These are phyloP conservation scores for Aspiorhynchus laticeps DNA, from an alignment of 2,113 vertebrate species.

Conservation along the genomic window DNA sequence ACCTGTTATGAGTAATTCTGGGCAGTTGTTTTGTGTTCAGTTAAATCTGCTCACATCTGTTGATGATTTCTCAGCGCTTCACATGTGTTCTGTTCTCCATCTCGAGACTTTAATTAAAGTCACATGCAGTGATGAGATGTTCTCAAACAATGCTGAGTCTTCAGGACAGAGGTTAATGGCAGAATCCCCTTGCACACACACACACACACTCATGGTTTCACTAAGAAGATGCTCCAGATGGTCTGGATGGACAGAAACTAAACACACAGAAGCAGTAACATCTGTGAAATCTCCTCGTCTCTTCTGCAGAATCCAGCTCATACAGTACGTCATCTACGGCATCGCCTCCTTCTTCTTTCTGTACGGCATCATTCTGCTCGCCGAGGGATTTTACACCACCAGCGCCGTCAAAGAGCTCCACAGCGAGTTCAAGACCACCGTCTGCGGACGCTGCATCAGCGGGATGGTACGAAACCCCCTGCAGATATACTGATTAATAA, in stretches of 20 bases:
- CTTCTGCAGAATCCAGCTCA: no score
- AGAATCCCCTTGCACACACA: not conserved
- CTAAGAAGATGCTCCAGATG: no score
- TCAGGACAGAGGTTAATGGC: not conserved
- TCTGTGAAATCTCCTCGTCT: no score
- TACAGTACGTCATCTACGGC: no score
- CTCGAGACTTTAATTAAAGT: not conserved
- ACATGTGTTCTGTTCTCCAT: not conserved
- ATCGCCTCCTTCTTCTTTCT: no score
- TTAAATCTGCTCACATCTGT: slow-evolving; percentile 55
- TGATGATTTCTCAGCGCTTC: slow-evolving; percentile 47
- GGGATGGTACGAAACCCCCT: slow-evolving; percentile 97
- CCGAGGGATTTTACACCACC: slow-evolving; percentile 97
- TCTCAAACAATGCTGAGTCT: not conserved
- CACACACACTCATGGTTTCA: no score
- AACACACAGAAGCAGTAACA: no score
- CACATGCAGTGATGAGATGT: not conserved
- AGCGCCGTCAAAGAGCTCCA: slow-evolving; percentile 96
- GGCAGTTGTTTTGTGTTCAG: no score
- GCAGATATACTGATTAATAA: no score
- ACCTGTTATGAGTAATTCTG: slow-evolving; percentile 56
- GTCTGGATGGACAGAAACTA: no score
- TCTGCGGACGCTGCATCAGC: slow-evolving; percentile 97
- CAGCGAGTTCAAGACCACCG: slow-evolving; percentile 96
- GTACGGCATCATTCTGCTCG: slow-evolving; percentile 96